Evolutionary conservation across 2,113 vertebrate species (phyloP).

Genomic region (Heterotis niloticus): DNA sequence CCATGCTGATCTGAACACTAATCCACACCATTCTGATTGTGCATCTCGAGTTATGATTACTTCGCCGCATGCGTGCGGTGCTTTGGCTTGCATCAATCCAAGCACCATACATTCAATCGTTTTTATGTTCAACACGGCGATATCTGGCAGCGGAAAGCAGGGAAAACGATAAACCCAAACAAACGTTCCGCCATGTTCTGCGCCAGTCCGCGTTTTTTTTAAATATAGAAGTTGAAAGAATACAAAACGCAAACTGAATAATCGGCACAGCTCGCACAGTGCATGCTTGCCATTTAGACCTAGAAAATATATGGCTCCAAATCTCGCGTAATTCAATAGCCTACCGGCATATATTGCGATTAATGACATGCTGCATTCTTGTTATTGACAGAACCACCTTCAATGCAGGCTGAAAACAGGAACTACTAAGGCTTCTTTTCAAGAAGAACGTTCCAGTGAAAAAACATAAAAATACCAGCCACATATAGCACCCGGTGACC

Average conservation of each 20-base stretch:
- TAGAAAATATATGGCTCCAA: not conserved
- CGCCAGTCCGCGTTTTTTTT: not conserved
- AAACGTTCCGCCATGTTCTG: not conserved
- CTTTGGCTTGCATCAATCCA: not conserved
- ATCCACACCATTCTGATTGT: not conserved
- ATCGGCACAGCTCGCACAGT: too few species aligned
- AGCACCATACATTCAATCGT: not conserved
- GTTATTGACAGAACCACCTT: slow-evolving; percentile 2
- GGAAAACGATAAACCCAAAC: not conserved
- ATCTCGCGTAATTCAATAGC: not conserved
- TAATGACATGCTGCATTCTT: not conserved
- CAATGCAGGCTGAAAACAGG: not conserved
- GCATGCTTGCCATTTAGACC: not conserved
- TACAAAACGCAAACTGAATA: not conserved
- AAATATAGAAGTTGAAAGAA: not conserved
- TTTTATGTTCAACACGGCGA: slow-evolving; percentile 1
- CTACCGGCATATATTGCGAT: not conserved
- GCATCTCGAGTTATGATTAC: not conserved
- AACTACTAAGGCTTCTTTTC: not conserved
- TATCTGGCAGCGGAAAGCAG: not conserved
- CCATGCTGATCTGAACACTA: not conserved
- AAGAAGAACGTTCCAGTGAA: not conserved
- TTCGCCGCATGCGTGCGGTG: not conserved
- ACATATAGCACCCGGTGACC: not conserved
- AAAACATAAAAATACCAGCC: not conserved